These are phyloP conservation scores for Paralvinella palmiformis DNA, from an alignment of 1,140 invertebrate species.

Conservation along the genomic window DNA sequence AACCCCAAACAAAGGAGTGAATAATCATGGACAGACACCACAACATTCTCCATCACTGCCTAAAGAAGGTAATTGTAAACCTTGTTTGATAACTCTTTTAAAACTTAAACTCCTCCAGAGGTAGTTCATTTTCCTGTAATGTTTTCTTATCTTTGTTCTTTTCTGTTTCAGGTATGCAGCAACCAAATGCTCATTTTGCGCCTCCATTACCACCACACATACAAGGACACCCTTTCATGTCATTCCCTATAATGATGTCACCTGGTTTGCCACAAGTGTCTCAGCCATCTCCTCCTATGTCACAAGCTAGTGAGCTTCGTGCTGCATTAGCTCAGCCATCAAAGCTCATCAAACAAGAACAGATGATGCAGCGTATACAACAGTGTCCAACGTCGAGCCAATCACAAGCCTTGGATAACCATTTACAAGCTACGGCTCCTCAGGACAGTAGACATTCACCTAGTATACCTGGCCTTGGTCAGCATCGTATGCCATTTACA, in stretches of 20 bases:
- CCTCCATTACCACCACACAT: too few species aligned
- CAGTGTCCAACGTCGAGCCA: slow-evolving; percentile 21
- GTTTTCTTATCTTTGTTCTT: too few species aligned
- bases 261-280: not conserved
- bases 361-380: slow-evolving; percentile 17
- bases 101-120: too few species aligned
- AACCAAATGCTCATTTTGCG: too few species aligned
- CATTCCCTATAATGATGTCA: not conserved
- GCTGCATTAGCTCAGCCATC: slow-evolving; percentile 13
- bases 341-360: slow-evolving; percentile 17
- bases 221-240: too few species aligned
- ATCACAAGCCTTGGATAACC: slow-evolving; percentile 15
- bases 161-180: too few species aligned
- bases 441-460: not conserved
- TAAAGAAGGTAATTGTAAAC: not conserved
- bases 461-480: slow-evolving; percentile 34
- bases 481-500: slow-evolving; percentile 62
- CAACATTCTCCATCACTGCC: too few species aligned
- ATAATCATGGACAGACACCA: too few species aligned
- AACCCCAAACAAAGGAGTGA: too few species aligned
- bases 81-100: too few species aligned
- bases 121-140: too few species aligned
- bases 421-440: not conserved
- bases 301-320: slow-evolving; percentile 15
- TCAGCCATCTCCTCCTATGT: slow-evolving; percentile 6